Percentiles rank a stretch among this genome's conserved stretches.
phyloP scores from a whole-genome alignment of 2,113 vertebrate species.

The Empidonax traillii region DNA sequence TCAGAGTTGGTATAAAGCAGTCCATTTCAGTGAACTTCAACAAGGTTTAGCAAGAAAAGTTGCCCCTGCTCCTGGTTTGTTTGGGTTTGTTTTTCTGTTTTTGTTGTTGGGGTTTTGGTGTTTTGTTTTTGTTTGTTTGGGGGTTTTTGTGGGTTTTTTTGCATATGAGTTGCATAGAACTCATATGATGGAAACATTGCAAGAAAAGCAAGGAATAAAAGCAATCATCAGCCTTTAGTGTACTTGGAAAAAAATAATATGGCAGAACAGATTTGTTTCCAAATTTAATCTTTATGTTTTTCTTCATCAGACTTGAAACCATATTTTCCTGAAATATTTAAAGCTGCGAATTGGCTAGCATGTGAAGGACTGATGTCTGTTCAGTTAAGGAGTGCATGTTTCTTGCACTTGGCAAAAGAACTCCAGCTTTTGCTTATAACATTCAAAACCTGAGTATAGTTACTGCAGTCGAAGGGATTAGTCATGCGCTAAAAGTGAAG shows the following conservation, averaged over 20 bases:
- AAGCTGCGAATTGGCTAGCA: neutral
- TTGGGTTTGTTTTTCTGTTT: neutral
- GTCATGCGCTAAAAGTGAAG: neutral
- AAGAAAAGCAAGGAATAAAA: neutral
- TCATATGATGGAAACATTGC: neutral
- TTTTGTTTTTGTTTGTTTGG: neutral
- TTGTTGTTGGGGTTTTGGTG: neutral
- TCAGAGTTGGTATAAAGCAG: neutral
- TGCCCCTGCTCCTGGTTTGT: fast-evolving
- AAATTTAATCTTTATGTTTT: neutral
- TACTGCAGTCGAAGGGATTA: neutral
- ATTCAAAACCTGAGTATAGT: neutral
- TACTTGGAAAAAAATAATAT: neutral
- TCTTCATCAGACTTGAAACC: neutral
- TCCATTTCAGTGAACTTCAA: neutral
- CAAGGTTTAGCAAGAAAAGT: neutral
- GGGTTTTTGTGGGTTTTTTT: neutral
- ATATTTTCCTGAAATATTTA: neutral
- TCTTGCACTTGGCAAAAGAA: neutral
- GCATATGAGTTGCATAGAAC: neutral
- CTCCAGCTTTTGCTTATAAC: neutral
- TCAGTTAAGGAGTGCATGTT: neutral
- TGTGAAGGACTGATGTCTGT: neutral
- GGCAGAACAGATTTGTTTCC: neutral
- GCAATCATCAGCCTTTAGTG: neutral